Conservation (phyloP, 2,113 vertebrate species). For the Strix aluco region DNA sequence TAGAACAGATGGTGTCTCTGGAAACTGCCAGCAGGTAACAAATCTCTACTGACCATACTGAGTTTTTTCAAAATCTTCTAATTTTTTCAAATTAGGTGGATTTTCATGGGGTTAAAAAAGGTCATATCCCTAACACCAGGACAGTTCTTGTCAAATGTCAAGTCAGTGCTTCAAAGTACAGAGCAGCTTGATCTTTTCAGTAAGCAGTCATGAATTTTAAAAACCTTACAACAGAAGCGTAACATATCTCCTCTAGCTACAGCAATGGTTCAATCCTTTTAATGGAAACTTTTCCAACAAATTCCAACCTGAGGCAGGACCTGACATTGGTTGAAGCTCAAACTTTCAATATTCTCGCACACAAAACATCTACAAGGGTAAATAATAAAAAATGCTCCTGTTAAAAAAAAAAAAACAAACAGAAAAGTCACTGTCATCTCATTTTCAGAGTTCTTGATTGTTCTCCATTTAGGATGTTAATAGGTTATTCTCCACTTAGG, state of each 20-base stretch:
- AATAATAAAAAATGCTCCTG: background rate
- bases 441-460: background rate
- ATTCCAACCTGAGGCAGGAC: background rate
- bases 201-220: background rate
- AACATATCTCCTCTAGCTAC: background rate
- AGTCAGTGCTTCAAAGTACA: background rate
- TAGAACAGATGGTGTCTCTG: slow-evolving; percentile 43
- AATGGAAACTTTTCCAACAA: background rate
- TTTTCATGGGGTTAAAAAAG: background rate
- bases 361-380: background rate
- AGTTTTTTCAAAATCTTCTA: background rate
- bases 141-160: background rate
- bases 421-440: background rate
- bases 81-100: background rate
- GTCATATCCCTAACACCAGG: background rate
- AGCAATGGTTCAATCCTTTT: background rate
- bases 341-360: background rate
- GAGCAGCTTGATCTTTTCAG: background rate
- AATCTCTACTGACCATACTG: background rate
- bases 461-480: background rate
- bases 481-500: background rate
- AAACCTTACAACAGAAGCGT: background rate
- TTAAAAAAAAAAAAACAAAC: background rate
- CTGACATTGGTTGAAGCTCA: background rate
- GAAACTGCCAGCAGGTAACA: background rate